Evolutionary conservation across 2,113 vertebrate species (phyloP), one percentile per base, ranked within the genome.

Genomic region (Oxyruncus cristatus): DNA sequence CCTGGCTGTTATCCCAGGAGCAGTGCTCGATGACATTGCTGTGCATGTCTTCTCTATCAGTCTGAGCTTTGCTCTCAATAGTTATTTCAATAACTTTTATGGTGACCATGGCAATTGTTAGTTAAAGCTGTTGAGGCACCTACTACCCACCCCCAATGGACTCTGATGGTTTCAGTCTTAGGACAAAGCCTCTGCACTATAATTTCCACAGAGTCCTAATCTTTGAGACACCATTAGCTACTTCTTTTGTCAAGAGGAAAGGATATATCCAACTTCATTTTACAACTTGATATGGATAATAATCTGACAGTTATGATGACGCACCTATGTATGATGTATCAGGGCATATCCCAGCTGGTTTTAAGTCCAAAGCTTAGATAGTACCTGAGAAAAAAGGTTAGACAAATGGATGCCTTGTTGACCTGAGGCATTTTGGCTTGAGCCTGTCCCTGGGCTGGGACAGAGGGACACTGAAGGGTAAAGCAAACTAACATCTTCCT

Each of bases 1-100:
- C 42, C 63, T 96, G 92, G 71, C 91, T 86, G 42, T 77, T 83
- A 84, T 93, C 75, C 82, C 85, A 80, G 72, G 12, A 93, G 33
- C 59, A 62, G 39, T 1, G 4, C 26, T 83, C 47, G 61, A 70
- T 86, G 68, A 77, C 68, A 89, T 75, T 89, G 70, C 32, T 70
- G 24, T 56, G n/a, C 23, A 41, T 78, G n/a, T 15, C 61, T 84
- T 75, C 56, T 61, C 12, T 68, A 30, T 86, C 46, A 58, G 17
- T 23, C 70, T 61, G 39, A 91, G 68, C 32, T 84, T 71, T 71
- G 8, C 44, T 85, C 26, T 68, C 27, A 49, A 37, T 16, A 58
- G 14, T 78, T 87, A 56, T 76, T 88, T 89, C 77, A 91, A 41
- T 32, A 35, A 6, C 15, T 56, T 84, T 59, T 59, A 41, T 9